These are phyloP conservation scores for Hemiscyllium ocellatum DNA, from an alignment of 2,113 vertebrate genomes.

Conservation along the genomic window DNA sequence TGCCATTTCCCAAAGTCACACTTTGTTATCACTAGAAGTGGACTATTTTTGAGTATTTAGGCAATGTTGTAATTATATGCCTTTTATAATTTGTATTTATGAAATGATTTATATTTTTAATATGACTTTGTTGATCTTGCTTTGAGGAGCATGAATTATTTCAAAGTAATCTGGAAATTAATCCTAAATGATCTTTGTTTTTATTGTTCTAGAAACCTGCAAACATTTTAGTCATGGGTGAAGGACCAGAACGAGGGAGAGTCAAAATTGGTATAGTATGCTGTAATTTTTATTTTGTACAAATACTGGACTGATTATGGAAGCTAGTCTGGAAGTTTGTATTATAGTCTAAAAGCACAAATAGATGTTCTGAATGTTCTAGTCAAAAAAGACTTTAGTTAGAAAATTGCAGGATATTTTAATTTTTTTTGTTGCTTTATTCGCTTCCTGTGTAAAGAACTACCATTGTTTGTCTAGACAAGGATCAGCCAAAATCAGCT, in stretches of 20 bases:
- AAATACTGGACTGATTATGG: not conserved
- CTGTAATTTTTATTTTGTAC: not conserved
- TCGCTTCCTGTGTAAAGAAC: conserved; percentile 18
- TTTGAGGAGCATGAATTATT: conserved; percentile 53
- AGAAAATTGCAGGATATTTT: conserved; percentile 3
- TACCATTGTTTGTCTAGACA: conserved; percentile 11
- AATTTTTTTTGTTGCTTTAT: conserved; percentile 26
- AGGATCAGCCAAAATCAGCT: not conserved
- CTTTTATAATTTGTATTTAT: not conserved
- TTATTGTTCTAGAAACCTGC: conserved; percentile 93
- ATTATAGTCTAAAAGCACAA: not conserved
- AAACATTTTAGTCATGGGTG: conserved; percentile 99
- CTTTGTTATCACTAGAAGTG: not conserved
- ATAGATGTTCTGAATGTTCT: not conserved
- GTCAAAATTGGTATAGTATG: conserved; percentile 88
- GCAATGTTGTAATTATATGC: not conserved
- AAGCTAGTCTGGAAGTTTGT: not conserved
- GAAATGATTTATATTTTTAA: not conserved
- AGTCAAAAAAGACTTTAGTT: not conserved
- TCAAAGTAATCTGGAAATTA: conserved; percentile 53
- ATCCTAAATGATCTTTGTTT: conserved; percentile 59
- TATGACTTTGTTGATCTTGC: conserved; percentile 48
- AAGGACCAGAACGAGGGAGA: conserved; percentile 97
- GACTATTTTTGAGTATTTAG: not conserved
- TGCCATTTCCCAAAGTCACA: conserved; percentile 11